These are phyloP conservation scores for Melanerpes formicivorus DNA, from an alignment of 2,113 vertebrate genomes.

Conservation along the genomic window DNA sequence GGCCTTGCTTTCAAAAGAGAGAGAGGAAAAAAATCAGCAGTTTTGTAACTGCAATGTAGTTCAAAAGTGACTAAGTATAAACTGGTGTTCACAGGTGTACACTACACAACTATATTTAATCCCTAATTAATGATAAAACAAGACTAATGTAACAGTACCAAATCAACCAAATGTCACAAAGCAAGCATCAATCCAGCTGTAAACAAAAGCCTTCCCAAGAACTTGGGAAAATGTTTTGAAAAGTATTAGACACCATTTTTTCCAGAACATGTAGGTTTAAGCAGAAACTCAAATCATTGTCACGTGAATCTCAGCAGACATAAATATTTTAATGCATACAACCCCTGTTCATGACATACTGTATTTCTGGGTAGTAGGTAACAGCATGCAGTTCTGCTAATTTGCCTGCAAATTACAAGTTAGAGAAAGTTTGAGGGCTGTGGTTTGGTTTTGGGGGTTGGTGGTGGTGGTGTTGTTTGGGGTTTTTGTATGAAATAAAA, in stretches of 20 bases:
- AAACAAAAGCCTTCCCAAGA: neutral
- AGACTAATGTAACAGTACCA: neutral
- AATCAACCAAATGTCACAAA: neutral
- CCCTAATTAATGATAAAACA: neutral
- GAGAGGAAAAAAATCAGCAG: rapidly evolving
- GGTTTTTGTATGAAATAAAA: neutral
- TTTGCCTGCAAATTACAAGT: conserved; percentile 5
- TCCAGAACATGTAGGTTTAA: neutral
- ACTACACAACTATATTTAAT: neutral
- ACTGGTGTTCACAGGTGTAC: neutral
- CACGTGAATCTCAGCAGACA: neutral
- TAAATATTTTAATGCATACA: neutral
- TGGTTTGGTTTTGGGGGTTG: neutral
- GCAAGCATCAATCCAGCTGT: neutral
- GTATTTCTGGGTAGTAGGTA: neutral
- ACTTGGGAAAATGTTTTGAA: neutral
- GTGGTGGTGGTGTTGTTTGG: neutral
- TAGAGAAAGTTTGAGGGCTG: neutral
- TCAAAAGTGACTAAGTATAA: neutral
- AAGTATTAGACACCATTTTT: neutral
- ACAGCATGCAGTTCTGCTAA: neutral
- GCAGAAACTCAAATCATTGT: neutral
- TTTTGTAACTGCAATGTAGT: neutral
- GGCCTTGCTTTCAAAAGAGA: neutral
- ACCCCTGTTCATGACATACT: neutral